These are phyloP conservation scores for Phortica okadai DNA, from an alignment of 2,888 invertebrate species.

Conservation along the genomic window DNA sequence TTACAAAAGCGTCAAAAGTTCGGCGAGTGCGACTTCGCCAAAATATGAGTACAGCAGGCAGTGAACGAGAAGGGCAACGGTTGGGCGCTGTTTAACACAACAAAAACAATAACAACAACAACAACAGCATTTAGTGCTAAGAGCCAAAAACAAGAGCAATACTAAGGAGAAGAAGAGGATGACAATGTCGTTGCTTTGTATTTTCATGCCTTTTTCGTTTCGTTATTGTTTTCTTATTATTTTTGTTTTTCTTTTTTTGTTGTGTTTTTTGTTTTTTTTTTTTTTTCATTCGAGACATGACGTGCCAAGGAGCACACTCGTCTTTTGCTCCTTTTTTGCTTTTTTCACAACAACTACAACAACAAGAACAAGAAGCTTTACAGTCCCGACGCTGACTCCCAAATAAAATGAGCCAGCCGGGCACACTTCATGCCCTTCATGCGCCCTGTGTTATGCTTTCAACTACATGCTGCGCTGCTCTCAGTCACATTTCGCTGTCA, in stretches of 20 bases:
- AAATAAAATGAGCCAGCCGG: not conserved
- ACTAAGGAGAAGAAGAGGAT: too few relatives aligned
- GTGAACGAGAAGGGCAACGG: too few relatives aligned
- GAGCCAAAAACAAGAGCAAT: too few relatives aligned
- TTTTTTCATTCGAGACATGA: conserved; percentile 34
- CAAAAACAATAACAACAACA: conserved; percentile 43
- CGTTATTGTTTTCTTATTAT: conserved; percentile 35
- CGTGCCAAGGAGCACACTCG: not conserved
- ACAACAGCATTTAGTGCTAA: not conserved
- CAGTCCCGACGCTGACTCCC: too few relatives aligned
- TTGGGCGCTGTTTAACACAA: too few relatives aligned
- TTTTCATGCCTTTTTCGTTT: too few relatives aligned
- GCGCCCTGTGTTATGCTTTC: not conserved
- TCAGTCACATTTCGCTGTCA: conserved; percentile 35
- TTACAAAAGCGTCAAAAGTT: not conserved
- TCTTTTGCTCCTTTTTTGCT: too few relatives aligned
- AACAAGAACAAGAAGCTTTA: too few relatives aligned
- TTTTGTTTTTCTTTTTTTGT: conserved; percentile 32
- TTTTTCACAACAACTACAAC: too few relatives aligned
- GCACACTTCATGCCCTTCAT: not conserved
- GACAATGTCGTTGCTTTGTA: too few relatives aligned
- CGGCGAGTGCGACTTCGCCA: not conserved
- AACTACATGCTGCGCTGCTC: not conserved
- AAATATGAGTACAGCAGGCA: too few relatives aligned
- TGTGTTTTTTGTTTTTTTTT: conserved; percentile 15